Conservation (phyloP, 1,140 invertebrate genomes). For the Nasonia vitripennis region DNA sequence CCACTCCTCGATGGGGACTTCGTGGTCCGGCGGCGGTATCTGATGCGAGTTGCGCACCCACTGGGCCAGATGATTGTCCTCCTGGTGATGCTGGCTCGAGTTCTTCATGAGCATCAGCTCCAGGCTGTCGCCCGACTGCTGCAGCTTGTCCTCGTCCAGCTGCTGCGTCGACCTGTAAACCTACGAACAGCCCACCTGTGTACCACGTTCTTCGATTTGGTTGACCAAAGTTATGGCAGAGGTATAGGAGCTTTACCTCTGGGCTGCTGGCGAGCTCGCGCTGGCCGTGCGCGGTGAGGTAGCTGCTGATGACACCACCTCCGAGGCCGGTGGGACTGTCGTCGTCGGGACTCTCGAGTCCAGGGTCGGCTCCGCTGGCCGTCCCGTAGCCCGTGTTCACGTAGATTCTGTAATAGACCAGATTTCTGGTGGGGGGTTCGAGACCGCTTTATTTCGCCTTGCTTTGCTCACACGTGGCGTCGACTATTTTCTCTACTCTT, state of each 20-base stretch:
- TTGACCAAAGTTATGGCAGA: not conserved
- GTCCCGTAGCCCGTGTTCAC: constrained; percentile 79
- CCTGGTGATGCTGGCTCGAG: constrained; percentile 53
- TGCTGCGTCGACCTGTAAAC: constrained; percentile 46
- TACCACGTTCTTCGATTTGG: not conserved
- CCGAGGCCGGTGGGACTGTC: constrained; percentile 46
- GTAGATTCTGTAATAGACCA: constrained; percentile 78
- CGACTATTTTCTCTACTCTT: not conserved
- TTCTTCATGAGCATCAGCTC: constrained; percentile 28
- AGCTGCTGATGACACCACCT: constrained; percentile 4
- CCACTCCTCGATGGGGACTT: constrained; percentile 78
- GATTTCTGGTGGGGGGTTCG: constrained; percentile 48
- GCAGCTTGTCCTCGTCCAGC: constrained; percentile 11
- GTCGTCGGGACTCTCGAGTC: constrained; percentile 81
- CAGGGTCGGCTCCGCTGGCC: constrained; percentile 65
- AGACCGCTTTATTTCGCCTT: constrained; percentile 35
- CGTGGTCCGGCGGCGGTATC: constrained; percentile 73
- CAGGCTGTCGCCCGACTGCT: constrained; percentile 28
- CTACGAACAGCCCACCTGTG: not conserved
- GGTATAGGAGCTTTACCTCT: constrained; percentile 59
- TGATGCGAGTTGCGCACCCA: constrained; percentile 79
- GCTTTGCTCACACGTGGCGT: constrained; percentile 21
- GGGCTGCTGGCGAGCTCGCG: constrained; percentile 64
- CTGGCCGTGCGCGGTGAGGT: constrained; percentile 3
- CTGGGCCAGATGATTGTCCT: constrained; percentile 79